Percentiles rank a stretch among this genome's conserved stretches.
Evolutionary conservation across 2,113 vertebrate species (phyloP).

Genomic region (Montifringilla adamsi): DNA sequence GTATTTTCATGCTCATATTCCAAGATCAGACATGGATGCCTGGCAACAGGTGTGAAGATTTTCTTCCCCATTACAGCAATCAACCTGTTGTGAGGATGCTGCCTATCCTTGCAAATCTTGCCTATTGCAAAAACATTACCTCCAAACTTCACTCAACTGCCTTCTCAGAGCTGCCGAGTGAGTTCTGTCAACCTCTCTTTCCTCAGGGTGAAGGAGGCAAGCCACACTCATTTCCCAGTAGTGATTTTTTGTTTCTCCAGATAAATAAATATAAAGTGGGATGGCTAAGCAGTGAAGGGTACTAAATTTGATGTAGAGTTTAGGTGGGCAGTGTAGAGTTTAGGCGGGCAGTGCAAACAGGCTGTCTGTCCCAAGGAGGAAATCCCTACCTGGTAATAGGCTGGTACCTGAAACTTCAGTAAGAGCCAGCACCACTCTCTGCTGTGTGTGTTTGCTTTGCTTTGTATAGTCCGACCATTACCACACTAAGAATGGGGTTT

Average conservation of each 20-base stretch:
- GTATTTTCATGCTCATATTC: neutral
- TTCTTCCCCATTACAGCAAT: neutral
- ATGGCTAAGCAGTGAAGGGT: neutral
- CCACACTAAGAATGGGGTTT: neutral
- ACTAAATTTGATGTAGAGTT: neutral
- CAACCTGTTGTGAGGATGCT: neutral
- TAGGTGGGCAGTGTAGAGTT: neutral
- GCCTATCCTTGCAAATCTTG: neutral
- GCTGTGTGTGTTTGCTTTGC: constrained; percentile 4
- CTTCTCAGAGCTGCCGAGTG: neutral
- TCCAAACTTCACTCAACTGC: neutral
- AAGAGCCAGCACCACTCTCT: neutral
- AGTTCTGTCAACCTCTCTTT: neutral
- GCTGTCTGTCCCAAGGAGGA: neutral
- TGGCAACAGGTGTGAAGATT: neutral
- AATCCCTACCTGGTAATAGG: neutral
- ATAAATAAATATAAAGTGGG: neutral
- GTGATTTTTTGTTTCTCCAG: neutral
- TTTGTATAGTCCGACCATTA: neutral
- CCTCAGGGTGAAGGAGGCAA: neutral
- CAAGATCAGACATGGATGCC: neutral
- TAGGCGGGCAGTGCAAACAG: neutral
- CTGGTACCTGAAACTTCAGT: neutral
- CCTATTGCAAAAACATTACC: neutral
- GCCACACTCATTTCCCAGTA: neutral